Conservation (phyloP, 2,797 vertebrate species). For the Apodemus agrarius region DNA sequence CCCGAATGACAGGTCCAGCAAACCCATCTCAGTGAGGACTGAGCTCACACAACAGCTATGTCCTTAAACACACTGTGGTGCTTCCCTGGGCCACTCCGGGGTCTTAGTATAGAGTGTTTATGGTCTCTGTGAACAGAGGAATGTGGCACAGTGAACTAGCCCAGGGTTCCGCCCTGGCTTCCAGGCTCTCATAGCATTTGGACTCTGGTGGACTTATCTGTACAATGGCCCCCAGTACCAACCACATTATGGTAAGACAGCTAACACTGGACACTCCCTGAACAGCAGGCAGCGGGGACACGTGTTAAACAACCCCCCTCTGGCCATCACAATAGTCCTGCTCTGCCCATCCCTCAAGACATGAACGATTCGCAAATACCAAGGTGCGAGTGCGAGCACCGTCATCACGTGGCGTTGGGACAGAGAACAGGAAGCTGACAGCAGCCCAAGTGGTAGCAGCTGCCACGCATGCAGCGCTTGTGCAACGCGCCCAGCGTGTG, state of each 20-base stretch:
- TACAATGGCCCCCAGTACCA: neutral
- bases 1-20: rapidly evolving
- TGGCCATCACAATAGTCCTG: too few relatives aligned
- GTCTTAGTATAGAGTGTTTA: rapidly evolving
- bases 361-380: neutral
- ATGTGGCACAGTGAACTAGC: neutral
- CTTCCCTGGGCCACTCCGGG: neutral
- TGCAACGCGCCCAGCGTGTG: too few relatives aligned
- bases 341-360: neutral
- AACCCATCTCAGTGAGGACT: neutral
- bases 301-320: too few relatives aligned
- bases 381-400: neutral
- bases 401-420: neutral
- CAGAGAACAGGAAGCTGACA: neutral
- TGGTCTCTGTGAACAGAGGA: neutral
- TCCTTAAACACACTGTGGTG: neutral
- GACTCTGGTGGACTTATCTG: neutral
- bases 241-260: too few relatives aligned
- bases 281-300: rapidly evolving
- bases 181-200: neutral
- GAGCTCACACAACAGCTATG: neutral
- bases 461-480: neutral
- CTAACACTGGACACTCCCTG: neutral
- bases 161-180: neutral
- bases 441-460: neutral